Conservation (phyloP, 2,888 invertebrate genomes). For the Meandrusa payeni region DNA sequence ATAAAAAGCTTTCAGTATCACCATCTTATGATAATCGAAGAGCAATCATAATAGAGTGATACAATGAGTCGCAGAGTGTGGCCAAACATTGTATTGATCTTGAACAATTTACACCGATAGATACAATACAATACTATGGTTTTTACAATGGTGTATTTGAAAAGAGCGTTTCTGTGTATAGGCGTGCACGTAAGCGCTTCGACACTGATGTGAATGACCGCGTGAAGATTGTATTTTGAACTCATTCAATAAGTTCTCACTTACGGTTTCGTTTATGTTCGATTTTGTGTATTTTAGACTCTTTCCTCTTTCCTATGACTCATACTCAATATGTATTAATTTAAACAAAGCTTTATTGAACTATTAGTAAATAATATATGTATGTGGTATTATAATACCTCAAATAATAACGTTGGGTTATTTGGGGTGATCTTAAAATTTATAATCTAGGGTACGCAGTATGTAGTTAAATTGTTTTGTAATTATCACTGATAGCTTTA, state of each 20-base stretch:
- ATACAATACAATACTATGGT: slow-evolving; percentile 52
- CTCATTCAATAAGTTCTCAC: slow-evolving; percentile 14
- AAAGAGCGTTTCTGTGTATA: slow-evolving; percentile 57
- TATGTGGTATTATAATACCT: too few relatives aligned
- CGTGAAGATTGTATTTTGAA: slow-evolving; percentile 27
- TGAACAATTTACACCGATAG: slow-evolving; percentile 53
- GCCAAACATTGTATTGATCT: slow-evolving; percentile 55
- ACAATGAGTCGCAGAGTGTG: slow-evolving; percentile 46
- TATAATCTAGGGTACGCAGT: too few relatives aligned
- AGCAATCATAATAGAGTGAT: slow-evolving; percentile 51
- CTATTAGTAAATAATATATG: too few relatives aligned
- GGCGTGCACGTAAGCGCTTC: slow-evolving; percentile 49
- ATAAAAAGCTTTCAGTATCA: slow-evolving; percentile 55
- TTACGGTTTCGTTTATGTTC: slow-evolving; percentile 20
- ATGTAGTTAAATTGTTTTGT: too few relatives aligned
- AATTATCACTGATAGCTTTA: too few relatives aligned
- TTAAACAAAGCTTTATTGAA: too few relatives aligned
- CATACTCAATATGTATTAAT: too few relatives aligned
- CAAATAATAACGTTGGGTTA: too few relatives aligned
- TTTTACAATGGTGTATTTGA: slow-evolving; percentile 55
- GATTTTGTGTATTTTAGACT: slow-evolving; percentile 27
- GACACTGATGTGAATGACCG: slow-evolving; percentile 58
- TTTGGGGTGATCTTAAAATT: too few relatives aligned
- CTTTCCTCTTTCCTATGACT: too few relatives aligned
- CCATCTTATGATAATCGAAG: slow-evolving; percentile 54